Conservation (phyloP, 1,140 invertebrate genomes). For the Bombus turneri region DNA sequence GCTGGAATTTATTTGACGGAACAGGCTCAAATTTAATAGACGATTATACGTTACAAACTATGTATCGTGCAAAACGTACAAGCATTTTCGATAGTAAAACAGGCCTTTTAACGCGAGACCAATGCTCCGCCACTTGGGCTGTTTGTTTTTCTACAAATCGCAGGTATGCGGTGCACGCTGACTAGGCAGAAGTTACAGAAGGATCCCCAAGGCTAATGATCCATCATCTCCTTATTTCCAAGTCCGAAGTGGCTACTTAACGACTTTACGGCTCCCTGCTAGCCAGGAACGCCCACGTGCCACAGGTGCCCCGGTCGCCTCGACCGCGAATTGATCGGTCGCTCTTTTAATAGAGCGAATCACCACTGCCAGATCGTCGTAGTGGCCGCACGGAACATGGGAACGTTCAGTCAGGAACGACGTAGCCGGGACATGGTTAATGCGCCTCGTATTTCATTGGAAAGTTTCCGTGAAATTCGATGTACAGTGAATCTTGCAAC, state of each 20-base stretch:
- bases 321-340: constrained; percentile 61
- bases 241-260: constrained; percentile 65
- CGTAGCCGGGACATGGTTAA: background rate
- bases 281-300: constrained; percentile 61
- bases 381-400: constrained; percentile 2
- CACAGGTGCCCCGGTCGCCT: constrained; percentile 46
- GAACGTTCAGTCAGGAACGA: constrained; percentile 20
- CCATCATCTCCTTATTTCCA: constrained; percentile 64
- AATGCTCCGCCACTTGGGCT: background rate
- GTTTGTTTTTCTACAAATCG: constrained; percentile 33
- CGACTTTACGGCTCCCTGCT: constrained; percentile 64
- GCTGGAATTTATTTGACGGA: too few relatives aligned
- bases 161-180: background rate
- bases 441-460: constrained; percentile 23
- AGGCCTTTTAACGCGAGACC: background rate
- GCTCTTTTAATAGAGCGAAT: constrained; percentile 60
- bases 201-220: constrained; percentile 63
- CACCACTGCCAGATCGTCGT: constrained; percentile 39
- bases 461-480: constrained; percentile 5
- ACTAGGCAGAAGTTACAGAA: constrained; percentile 44
- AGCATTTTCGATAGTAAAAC: too few relatives aligned
- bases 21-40: too few relatives aligned
- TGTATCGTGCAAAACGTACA: too few relatives aligned
- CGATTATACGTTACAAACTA: too few relatives aligned
- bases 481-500: background rate